Percentiles rank a stretch among this genome's conserved stretches.
Conservation (phyloP, 2,888 invertebrate species). For the Zygaena filipendulae region DNA sequence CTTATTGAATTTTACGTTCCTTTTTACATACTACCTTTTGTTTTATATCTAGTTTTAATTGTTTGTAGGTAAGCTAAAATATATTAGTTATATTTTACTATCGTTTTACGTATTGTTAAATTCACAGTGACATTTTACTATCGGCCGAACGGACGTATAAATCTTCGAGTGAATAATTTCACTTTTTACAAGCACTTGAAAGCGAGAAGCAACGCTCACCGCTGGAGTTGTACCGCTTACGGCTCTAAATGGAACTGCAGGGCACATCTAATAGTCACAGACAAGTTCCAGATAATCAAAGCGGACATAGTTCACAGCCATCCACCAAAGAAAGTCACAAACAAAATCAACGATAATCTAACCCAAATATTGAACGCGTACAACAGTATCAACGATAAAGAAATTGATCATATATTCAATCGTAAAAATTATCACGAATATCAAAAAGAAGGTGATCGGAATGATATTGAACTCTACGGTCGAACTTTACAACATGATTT, state of each 20-base stretch:
- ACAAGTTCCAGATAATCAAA: slow-evolving; percentile 44
- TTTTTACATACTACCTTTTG: no score
- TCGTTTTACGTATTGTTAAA: background rate
- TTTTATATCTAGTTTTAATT: no score
- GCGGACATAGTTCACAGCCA: slow-evolving; percentile 45
- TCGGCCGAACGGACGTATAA: slow-evolving; percentile 48
- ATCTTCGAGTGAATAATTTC: slow-evolving; percentile 49
- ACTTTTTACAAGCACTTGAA: slow-evolving; percentile 54
- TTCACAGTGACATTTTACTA: slow-evolving; percentile 38
- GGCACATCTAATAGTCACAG: slow-evolving; percentile 50
- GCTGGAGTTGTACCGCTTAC: slow-evolving; percentile 55
- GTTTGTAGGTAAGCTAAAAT: no score
- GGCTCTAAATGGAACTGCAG: slow-evolving; percentile 51
- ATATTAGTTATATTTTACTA: background rate
- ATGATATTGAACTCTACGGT: no score
- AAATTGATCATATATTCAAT: slow-evolving; percentile 12
- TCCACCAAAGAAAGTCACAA: slow-evolving; percentile 22
- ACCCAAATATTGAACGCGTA: no score
- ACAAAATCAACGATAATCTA: no score
- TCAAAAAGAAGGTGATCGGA: no score
- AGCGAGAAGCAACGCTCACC: slow-evolving; percentile 42
- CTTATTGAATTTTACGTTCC: no score
- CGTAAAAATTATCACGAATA: no score
- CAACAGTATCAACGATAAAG: slow-evolving; percentile 16
- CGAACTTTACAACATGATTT: no score